A percentile compares a stretch with the other conserved stretches of the same genome.
phyloP scores from a whole-genome alignment of 1,140 invertebrate genomes.

The Onthophagus taurus region DNA sequence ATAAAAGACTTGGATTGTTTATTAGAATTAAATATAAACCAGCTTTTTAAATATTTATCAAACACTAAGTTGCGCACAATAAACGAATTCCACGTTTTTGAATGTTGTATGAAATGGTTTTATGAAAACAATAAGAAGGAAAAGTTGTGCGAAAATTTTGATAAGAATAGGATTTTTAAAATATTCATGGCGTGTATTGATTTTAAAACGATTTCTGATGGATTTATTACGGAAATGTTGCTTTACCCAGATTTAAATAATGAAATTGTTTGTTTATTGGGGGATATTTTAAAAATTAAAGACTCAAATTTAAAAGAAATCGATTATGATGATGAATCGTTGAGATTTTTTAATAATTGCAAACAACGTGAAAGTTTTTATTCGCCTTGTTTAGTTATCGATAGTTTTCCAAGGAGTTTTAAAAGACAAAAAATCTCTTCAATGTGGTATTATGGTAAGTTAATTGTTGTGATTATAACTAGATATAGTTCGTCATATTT shows the following conservation, averaged over 20 bases:
- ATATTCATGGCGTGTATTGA: conserved; percentile 25
- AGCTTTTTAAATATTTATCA: conserved; percentile 26
- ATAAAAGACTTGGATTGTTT: conserved; percentile 23
- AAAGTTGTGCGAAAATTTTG: not conserved
- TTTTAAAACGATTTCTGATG: conserved; percentile 21
- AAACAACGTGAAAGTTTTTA: not conserved
- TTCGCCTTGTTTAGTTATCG: conserved; percentile 1
- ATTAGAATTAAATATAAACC: conserved; percentile 22
- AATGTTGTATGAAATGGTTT: conserved; percentile 28
- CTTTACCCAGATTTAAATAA: conserved; percentile 24
- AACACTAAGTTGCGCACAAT: conserved; percentile 23
- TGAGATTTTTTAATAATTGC: too few relatives aligned
- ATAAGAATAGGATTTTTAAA: not conserved
- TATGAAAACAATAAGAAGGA: conserved; percentile 22
- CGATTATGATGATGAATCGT: too few relatives aligned
- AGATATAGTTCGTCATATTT: too few relatives aligned
- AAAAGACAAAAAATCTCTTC: too few relatives aligned
- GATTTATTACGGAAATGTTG: conserved; percentile 26
- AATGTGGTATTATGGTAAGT: too few relatives aligned
- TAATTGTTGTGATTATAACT: too few relatives aligned
- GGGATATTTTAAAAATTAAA: conserved; percentile 13
- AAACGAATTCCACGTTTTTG: conserved; percentile 29
- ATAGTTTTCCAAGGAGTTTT: too few relatives aligned
- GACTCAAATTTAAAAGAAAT: not conserved
- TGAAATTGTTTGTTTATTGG: conserved; percentile 19